Evolutionary conservation across 2,113 vertebrate species (phyloP), one percentile per base, ranked within the genome.

Genomic region (Lamprologus lemairii): DNA sequence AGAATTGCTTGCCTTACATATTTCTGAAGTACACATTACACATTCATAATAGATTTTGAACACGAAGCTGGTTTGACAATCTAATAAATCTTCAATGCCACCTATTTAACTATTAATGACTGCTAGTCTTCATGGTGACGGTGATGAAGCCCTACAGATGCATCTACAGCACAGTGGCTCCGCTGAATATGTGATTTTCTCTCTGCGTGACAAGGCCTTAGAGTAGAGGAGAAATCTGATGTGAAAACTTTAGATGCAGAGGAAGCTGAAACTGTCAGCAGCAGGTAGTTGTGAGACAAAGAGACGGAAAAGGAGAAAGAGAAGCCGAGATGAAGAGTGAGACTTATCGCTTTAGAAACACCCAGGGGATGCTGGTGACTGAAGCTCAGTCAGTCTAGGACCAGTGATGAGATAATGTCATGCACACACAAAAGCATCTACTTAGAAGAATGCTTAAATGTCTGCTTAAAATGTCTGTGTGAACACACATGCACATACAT

Each of bases 31-130:
- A 91, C 91, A 90, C 78, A 90, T 81, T 63, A 37, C 81, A 80
- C 8, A 17, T 16, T 84, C 23, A 35, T 73, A 81, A 51, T 57
- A 82, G 54, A 81, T 37, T 89, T 81, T 81, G 78, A 91, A 89
- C 40, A 85, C 9, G 7, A 83, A 90, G 63, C 10, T 6, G 5
- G 7, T 84, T 86, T 86, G 86, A 89, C 87, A 92, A 68, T 21
- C 85, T 85, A 83, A 92, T 91, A 92, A 81, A 91, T 88, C 88
- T 93, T 90, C 81, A 82, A 65, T 87, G 68, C 45, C 28, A 28
- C n/a, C 80, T 86, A 14, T 81, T 88, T 86, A 93, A 92, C 83
- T 88, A 91, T 92, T 93, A 91, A 94, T 85, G 85, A 85, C 63
- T 75, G 82, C 63, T 71, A 35, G 71, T 88, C 73, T 79, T 90